Base-by-base conservation (phyloP, 1,140 invertebrate species). In the Ladona fulva region DNA sequence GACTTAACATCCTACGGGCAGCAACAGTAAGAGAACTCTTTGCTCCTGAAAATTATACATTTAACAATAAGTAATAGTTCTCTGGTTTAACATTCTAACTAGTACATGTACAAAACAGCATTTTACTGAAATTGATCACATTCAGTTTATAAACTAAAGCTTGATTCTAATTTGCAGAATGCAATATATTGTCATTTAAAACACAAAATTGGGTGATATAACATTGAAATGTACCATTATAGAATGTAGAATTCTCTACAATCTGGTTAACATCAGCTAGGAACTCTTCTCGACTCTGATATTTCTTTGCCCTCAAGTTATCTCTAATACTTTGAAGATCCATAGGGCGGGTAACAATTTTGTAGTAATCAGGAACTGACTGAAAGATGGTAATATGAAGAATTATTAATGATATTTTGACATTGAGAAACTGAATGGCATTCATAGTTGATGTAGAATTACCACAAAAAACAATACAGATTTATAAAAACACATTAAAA, bases 311-410 rank as follows among this genome's bases (percentile, higher is more conserved):
- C 12, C 96, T 87, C 1, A 99, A 86, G 84, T 96, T 96, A 80
- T 98, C 97, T 78, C 97, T 86, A 79, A 99, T 98, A 0, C 95
- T 97, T 85, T 99, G 97, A 52, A 99, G 85, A 85, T 99, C 97
- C 95, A 99, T 99, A 0, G 98, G 98, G 78, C 93, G 89, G 59
- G 92, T 90, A 11, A 99, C 89, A 42, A 98, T 96, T 79, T 92
- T 92, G 83, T 97, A 93, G 85, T 99, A 99, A 87, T 99, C 97
- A 0, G 94, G 93, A 10, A 98, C 95, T 81, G 89, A 84, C 91
- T 93, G 80, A 75, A 78, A 79, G 29, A 37, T 8, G 8, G 1
- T 37, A 37, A 37, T 37, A 37, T 8, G 3, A 37, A 37, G 1
- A 37, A 37, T 8, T 5, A 37, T 37, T 37, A 37, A 5, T n/a